Conservation (phyloP, 2,888 invertebrate species). For the Parnassius mnemosyne region DNA sequence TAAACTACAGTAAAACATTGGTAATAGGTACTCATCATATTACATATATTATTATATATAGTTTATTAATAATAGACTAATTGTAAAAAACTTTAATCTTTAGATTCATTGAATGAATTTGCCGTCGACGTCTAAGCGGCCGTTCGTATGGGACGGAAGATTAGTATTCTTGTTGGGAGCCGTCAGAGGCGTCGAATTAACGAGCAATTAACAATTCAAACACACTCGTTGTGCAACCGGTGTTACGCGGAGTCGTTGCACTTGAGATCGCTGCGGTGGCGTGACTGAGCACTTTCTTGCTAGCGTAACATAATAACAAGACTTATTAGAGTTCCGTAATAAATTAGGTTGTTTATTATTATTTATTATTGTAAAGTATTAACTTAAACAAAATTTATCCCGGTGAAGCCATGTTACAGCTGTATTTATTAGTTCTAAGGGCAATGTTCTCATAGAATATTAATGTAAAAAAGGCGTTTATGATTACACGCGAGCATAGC, state of each 20-base stretch:
- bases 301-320: constrained; percentile 11
- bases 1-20: no score
- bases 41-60: no score
- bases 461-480: no score
- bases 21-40: no score
- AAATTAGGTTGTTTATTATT: not conserved
- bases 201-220: constrained; percentile 39
- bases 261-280: constrained; percentile 23
- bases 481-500: no score
- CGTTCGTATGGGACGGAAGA: not conserved
- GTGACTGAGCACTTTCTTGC: constrained; percentile 29
- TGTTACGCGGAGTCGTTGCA: constrained; percentile 35
- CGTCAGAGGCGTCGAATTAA: constrained; percentile 25
- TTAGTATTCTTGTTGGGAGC: constrained; percentile 13
- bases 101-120: not conserved
- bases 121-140: constrained; percentile 4
- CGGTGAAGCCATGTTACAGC: no score
- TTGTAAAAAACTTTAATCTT: no score
- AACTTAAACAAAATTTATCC: no score
- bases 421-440: no score
- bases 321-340: constrained; percentile 6
- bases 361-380: no score
- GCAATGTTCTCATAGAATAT: no score
- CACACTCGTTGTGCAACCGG: constrained; percentile 36
- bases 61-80: no score